A percentile compares a stretch with the other conserved stretches of the same genome.
phyloP scores from a whole-genome alignment of 1,140 invertebrate species.

The Pristionchus pacificus region DNA sequence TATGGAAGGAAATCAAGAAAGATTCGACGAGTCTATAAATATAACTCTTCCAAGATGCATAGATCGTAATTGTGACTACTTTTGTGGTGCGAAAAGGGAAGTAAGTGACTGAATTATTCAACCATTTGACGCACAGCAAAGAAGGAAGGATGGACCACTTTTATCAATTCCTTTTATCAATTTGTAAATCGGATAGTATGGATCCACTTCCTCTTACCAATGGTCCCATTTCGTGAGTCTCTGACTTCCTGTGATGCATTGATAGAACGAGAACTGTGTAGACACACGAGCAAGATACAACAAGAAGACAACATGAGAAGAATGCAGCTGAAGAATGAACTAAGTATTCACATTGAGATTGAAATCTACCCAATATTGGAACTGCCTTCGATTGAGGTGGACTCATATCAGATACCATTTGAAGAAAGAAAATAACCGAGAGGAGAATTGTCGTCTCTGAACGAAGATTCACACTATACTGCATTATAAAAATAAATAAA shows the following conservation, averaged over 20 bases:
- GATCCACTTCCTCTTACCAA: slow-evolving; percentile 6
- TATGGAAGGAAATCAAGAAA: slow-evolving; percentile 33
- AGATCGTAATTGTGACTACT: background rate
- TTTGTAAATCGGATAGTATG: background rate
- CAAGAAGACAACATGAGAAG: slow-evolving; percentile 27
- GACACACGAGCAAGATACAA: slow-evolving; percentile 28
- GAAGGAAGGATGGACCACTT: too few species aligned
- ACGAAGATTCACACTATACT: background rate
- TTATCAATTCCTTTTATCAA: too few species aligned
- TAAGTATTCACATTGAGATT: slow-evolving; percentile 2
- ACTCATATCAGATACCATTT: slow-evolving; percentile 29
- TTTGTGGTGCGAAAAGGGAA: too few species aligned
- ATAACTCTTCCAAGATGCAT: background rate
- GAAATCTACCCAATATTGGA: slow-evolving; percentile 23
- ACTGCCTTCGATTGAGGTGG: slow-evolving; percentile 29
- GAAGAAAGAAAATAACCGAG: slow-evolving; percentile 34
- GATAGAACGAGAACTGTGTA: slow-evolving; percentile 28
- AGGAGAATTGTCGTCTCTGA: slow-evolving; percentile 29
- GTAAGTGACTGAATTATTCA: too few species aligned
- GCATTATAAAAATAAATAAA: background rate
- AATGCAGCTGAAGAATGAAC: slow-evolving; percentile 24
- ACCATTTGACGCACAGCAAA: too few species aligned
- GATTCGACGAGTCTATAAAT: slow-evolving; percentile 26
- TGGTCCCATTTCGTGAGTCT: slow-evolving; percentile 28
- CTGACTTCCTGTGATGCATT: slow-evolving; percentile 24